Evolutionary conservation across 2,113 vertebrate genomes (phyloP), one percentile per base, ranked within the genome.

Genomic region (Dicerorhinus sumatrensis): DNA sequence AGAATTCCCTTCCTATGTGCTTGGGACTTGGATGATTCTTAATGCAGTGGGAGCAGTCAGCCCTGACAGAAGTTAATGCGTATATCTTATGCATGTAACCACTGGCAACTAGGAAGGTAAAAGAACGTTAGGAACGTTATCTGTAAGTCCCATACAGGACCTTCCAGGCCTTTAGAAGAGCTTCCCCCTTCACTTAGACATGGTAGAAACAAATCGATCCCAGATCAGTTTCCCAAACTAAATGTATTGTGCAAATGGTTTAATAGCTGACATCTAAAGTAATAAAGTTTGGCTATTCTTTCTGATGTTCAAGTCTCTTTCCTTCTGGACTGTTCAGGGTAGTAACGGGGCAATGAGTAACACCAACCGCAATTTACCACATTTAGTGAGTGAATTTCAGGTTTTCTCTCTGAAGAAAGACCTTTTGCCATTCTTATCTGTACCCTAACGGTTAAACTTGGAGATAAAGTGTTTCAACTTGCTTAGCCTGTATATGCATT

Each of bases 371-470:
- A 63, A 1, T 18, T 98, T 96, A 93, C 42, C 60, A 67, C 93
- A 89, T 23, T 62, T 76, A 48, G 39, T 69, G 54, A 36, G n/a
- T 25, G 18, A 70, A 77, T 80, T 97, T 94, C 73, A 33, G 2
- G 70, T 96, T 92, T 76, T 86, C 51, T 18, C 42, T 51, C 79
- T 97, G 92, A 97, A 98, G 98, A 98, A 98, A 98, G 56, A 69
- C 27, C 51, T 83, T 23, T 92, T 89, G 65, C 69, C 94, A 75
- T 75, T 79, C 82, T 98, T 98, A 93, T 84, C 98, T 98, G 81
- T 54, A 5, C 3, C 9, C 0, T 27, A 98, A 96, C 31, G 33
- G 97, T 65, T 91, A 36, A 92, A 69, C 11, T 25, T 79, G 79
- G 81, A 89, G 80, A 97, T 85, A 65, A 89, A 63, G n/a, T 51